These are phyloP conservation scores for Egretta garzetta DNA, from an alignment of 2,113 vertebrate species.

Conservation along the genomic window DNA sequence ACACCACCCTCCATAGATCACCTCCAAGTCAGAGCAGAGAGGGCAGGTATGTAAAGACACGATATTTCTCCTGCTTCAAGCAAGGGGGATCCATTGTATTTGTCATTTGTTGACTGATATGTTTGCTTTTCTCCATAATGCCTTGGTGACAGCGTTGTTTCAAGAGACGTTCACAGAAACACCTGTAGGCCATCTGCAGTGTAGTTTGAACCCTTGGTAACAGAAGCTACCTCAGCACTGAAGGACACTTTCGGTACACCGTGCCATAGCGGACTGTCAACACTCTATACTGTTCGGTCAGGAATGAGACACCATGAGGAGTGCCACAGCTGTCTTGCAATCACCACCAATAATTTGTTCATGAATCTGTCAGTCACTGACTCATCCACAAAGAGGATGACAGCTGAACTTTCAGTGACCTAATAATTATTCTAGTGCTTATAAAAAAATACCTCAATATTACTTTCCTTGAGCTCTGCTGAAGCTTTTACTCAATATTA, in stretches of 20 bases:
- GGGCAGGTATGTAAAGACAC: neutral
- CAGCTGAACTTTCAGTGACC: constrained; percentile 35
- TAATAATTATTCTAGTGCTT: constrained; percentile 7
- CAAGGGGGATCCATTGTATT: neutral
- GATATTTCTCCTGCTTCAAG: neutral
- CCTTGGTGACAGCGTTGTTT: neutral
- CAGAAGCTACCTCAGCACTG: neutral
- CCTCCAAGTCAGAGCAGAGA: neutral
- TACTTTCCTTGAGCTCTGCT: neutral
- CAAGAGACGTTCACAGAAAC: neutral
- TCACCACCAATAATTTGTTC: neutral
- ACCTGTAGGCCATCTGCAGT: neutral
- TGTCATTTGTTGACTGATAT: neutral
- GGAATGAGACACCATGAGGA: neutral
- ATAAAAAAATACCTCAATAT: neutral
- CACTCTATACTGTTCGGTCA: neutral
- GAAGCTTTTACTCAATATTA: constrained; percentile 12
- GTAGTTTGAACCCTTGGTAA: neutral
- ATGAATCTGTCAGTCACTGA: neutral
- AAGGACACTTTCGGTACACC: neutral
- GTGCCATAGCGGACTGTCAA: neutral
- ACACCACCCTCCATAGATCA: neutral
- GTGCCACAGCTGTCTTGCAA: neutral
- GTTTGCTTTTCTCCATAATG: neutral
- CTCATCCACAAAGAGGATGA: neutral